Evolutionary conservation across 2,113 vertebrate genomes (phyloP).

Genomic region (Cavia porcellus): DNA sequence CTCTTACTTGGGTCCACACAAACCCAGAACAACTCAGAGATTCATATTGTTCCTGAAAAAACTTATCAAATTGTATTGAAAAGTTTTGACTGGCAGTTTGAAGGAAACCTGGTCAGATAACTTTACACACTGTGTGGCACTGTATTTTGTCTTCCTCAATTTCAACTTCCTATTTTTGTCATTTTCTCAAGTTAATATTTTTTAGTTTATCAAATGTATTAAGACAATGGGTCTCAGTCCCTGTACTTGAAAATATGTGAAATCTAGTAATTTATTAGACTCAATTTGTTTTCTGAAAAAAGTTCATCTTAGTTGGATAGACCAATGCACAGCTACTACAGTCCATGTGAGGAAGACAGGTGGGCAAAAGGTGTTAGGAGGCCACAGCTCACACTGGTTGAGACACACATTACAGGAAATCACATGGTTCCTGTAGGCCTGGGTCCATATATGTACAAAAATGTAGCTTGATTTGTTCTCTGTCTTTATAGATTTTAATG

Average conservation of each 20-base stretch:
- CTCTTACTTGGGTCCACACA: neutral
- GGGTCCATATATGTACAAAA: neutral
- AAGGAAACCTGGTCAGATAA: neutral
- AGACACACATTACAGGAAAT: neutral
- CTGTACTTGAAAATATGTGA: neutral
- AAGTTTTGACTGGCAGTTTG: neutral
- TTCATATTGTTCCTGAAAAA: neutral
- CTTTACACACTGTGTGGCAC: neutral
- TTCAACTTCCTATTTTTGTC: neutral
- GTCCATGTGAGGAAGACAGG: neutral
- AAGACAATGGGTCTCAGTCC: neutral
- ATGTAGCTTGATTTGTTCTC: neutral
- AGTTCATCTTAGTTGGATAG: neutral
- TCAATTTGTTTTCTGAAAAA: neutral
- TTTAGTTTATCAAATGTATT: neutral
- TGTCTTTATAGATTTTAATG: neutral
- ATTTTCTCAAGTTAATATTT: neutral
- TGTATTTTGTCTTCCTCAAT: neutral
- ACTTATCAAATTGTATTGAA: neutral
- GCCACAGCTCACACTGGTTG: neutral
- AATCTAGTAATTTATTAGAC: neutral
- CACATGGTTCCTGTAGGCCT: neutral
- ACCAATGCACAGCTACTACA: neutral
- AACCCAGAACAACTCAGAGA: neutral
- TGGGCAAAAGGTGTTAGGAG: neutral